These are phyloP conservation scores for Arenaria interpres DNA, from an alignment of 2,113 vertebrate species.

Conservation along the genomic window DNA sequence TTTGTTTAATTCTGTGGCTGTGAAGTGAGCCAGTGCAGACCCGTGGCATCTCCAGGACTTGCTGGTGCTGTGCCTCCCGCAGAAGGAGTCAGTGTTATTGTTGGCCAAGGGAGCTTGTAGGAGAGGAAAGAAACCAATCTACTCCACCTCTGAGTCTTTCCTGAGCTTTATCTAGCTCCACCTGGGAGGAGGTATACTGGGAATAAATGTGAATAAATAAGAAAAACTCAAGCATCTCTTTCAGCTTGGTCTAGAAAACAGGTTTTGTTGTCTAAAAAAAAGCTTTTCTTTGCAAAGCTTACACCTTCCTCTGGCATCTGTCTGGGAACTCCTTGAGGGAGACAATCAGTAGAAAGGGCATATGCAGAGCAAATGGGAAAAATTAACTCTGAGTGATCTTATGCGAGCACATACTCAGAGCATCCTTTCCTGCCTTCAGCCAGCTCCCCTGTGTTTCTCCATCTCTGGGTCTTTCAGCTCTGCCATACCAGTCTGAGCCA, in stretches of 20 bases:
- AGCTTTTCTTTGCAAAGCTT: neutral
- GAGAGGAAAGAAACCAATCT: neutral
- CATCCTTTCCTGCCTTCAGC: neutral
- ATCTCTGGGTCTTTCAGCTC: neutral
- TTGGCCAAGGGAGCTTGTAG: neutral
- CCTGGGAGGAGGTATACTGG: neutral
- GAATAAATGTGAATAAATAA: neutral
- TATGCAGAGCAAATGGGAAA: neutral
- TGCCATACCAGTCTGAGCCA: neutral
- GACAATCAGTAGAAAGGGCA: neutral
- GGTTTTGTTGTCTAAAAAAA: too few relatives aligned
- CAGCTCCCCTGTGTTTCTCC: neutral
- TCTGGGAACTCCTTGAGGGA: neutral
- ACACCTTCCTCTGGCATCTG: neutral
- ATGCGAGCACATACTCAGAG: neutral
- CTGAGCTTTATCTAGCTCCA: neutral
- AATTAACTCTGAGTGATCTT: neutral
- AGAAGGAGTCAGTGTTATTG: neutral
- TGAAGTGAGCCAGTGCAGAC: neutral
- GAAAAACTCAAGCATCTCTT: neutral
- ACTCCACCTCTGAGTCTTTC: neutral
- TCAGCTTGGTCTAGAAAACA: neutral
- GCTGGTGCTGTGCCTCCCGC: neutral
- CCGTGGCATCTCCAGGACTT: neutral
- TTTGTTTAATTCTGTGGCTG: neutral